Conservation (phyloP, 2,113 vertebrate genomes). For the Stegostoma tigrinum region DNA sequence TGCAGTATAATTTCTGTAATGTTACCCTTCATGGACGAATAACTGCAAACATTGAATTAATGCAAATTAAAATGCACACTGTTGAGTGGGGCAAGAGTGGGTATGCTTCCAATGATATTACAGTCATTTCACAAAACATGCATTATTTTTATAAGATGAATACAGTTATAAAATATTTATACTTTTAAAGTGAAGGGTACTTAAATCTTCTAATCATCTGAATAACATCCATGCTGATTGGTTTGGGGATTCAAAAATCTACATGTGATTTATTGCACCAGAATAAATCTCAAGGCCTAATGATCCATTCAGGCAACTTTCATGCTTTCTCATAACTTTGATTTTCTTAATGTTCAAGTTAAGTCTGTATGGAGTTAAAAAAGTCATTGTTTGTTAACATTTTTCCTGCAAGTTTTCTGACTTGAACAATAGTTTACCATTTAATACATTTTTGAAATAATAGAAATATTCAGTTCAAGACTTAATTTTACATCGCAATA, state of each 20-base stretch:
- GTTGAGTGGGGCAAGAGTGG: neutral
- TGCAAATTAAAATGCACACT: neutral
- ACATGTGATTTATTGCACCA: neutral
- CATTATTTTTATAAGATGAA: neutral
- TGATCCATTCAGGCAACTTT: neutral
- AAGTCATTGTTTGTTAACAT: neutral
- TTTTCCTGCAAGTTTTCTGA: no score
- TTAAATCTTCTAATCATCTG: neutral
- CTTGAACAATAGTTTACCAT: neutral
- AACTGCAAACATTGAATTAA: neutral
- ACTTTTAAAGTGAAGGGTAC: neutral
- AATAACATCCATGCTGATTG: neutral
- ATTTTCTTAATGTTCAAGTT: neutral
- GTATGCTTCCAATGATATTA: neutral
- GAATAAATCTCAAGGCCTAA: neutral
- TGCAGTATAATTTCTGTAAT: neutral
- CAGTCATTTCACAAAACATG: neutral
- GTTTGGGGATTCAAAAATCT: neutral
- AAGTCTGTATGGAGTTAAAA: neutral
- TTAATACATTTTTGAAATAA: neutral
- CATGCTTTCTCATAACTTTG: neutral
- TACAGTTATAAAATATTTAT: neutral
- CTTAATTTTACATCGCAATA: conserved; percentile 7
- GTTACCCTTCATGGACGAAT: neutral
- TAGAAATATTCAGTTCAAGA: neutral